Evolutionary conservation across 2,113 vertebrate genomes (phyloP), one percentile per base, ranked within the genome.

Genomic region (Gobiocypris rarus): DNA sequence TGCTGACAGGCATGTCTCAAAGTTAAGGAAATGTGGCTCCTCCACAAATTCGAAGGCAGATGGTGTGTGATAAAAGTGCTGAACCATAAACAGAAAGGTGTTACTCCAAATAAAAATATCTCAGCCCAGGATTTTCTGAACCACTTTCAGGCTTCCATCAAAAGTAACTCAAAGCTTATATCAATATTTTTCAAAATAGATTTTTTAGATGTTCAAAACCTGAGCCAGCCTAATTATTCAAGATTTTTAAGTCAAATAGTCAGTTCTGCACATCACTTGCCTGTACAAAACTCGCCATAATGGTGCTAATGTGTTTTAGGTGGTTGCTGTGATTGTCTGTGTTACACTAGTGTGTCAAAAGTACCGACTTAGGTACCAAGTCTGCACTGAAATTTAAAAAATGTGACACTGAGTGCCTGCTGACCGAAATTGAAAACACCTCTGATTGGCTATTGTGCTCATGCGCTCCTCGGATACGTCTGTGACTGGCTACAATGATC

Each of bases 1-100:
- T 67, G 77, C 41, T 58, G 31, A 59, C 31, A 14, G 3, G 34
- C 3, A 43, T 9, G 45, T 54, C 31, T 70, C 6, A 10, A 38
- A 67, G 41, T 81, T 65, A 65, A 69, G 43, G 61, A 81, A 69
- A 19, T 34, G 31, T 54, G 3, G 3, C 75, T 77, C 38, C 50
- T 38, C 17, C 5, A 70, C 80, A 56, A 52, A 56, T 82, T 38
- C 48, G 41, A 70, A 82, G 19, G 28, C 80, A 82, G 80, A 70
- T 56, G 63, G 45, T 41, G 43, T 67, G 43, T 52, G 59, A 67
- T 34, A 80, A 78, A 63, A 56, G 10, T 9, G 22, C 54, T 24
- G 52, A 63, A 45, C n/a, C 22, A 78, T 61, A 80, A 67, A 26
- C 9, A 67, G 11, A 80, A 7, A 22, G 41, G 15, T 80, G 77